These are phyloP conservation scores for Hyles vespertilio DNA, from an alignment of 1,140 invertebrate genomes.

Conservation along the genomic window DNA sequence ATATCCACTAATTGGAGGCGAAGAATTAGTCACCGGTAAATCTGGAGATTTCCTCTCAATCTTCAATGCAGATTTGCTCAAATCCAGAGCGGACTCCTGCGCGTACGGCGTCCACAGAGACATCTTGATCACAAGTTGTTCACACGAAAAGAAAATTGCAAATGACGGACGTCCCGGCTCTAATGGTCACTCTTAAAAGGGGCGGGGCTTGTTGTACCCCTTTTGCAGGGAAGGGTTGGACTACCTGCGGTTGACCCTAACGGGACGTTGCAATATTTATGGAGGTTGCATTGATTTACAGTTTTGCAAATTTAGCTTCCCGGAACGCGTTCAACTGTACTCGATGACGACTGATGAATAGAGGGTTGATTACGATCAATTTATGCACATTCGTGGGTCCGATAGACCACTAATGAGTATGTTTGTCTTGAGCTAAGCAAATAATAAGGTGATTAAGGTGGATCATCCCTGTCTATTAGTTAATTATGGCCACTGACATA, in stretches of 20 bases:
- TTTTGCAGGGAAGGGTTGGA: slow-evolving; percentile 15
- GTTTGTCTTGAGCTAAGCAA: slow-evolving; percentile 2
- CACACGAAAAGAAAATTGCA: slow-evolving; percentile 6
- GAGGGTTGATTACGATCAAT: background rate
- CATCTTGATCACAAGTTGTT: slow-evolving; percentile 17
- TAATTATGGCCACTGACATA: no score
- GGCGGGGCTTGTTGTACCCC: slow-evolving; percentile 15
- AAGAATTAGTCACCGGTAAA: slow-evolving; percentile 10
- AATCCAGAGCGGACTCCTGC: slow-evolving; percentile 20
- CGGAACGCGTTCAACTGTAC: background rate
- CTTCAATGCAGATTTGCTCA: slow-evolving; percentile 15
- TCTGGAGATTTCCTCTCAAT: slow-evolving; percentile 12
- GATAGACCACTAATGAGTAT: background rate
- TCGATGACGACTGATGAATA: background rate
- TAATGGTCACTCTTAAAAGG: background rate
- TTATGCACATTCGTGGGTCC: background rate
- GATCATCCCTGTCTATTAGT: no score
- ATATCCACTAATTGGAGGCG: slow-evolving; percentile 6
- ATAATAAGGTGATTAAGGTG: background rate
- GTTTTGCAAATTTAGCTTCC: slow-evolving; percentile 6
- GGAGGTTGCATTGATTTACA: slow-evolving; percentile 9
- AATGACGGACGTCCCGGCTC: slow-evolving; percentile 12
- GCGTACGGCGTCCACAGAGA: slow-evolving; percentile 25
- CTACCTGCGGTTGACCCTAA: slow-evolving; percentile 14
- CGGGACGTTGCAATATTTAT: slow-evolving; percentile 6